Evolutionary conservation across 2,797 vertebrate species (phyloP), one percentile per base, ranked within the genome.

Genomic region (Zenarchopterus dispar): DNA sequence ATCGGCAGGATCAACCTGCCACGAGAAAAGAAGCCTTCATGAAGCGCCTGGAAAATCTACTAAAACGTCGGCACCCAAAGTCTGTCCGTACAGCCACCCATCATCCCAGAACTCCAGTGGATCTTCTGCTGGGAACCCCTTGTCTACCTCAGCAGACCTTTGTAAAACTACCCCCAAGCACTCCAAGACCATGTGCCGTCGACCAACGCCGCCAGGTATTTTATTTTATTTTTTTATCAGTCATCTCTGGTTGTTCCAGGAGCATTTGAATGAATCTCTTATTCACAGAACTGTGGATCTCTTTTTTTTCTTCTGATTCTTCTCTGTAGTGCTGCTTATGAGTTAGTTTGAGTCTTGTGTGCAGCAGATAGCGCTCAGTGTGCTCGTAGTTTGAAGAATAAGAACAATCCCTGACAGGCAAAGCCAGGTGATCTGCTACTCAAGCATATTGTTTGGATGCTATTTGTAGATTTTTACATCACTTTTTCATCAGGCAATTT

Each of bases 121-220:
- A 49, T 68, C 91, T 0, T 88, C 93, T 67, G 87, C 87, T 4
- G 93, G 93, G 74, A 94, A 90, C 17, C 80, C 94, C 80, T 91
- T 95, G 77, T 95, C 96, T 95, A 95, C 96, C 95, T 96, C 96
- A 91, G 92, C 95, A 15, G 95, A 96, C 83, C 94, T 94, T 83
- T 97, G 95, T 93, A 97, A 97, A 93, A 95, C 94, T 52, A 95
- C 94, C 88, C 93, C 96, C 71, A 97, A 97, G 93, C 96, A 97
- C 94, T 96, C 96, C 93, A 96, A 97, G 92, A 95, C 93, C 87
- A 94, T 96, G 95, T 98, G 96, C 87, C 94, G 95, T 64, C 95
- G 95, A 89, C 95, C 95, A 78, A 95, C 95, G 26, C 96, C 95
- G 0, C 95, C 95, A 93, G 96, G 95, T 97, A 73, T 19, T 21